phyloP scores from a whole-genome alignment of 2,797 vertebrate species.

The Anguilla marmorata region DNA sequence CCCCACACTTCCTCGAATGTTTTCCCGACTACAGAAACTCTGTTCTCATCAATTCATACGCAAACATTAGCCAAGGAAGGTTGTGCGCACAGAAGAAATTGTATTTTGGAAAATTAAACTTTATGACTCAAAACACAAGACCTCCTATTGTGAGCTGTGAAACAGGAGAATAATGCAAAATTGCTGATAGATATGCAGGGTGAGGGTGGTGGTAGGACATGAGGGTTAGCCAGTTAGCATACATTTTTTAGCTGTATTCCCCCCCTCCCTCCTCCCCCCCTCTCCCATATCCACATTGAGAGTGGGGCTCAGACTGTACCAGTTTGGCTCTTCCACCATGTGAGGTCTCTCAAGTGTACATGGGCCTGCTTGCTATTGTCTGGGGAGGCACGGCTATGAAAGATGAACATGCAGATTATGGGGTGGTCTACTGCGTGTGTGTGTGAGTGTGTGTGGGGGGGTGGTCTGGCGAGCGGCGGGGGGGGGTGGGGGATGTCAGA shows the following conservation, averaged over 20 bases:
- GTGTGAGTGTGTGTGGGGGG: too few species aligned
- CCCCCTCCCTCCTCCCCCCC: too few species aligned
- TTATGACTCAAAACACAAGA: background rate
- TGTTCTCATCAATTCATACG: background rate
- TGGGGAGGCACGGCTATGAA: constrained; percentile 61
- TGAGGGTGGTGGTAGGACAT: background rate
- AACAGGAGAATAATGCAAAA: constrained; percentile 1
- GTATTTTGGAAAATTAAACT: background rate
- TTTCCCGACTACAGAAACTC: background rate
- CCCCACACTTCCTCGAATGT: background rate
- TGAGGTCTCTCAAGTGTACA: constrained; percentile 60
- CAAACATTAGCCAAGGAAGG: background rate
- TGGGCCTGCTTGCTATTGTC: constrained; percentile 42
- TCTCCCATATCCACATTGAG: background rate
- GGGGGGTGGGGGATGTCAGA: constrained; percentile 36
- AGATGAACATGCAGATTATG: constrained; percentile 56
- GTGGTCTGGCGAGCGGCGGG: too few species aligned
- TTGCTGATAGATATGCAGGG: background rate
- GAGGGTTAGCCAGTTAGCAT: background rate
- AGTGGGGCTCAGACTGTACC: background rate
- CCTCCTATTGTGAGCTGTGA: background rate
- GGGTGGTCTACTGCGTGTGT: constrained; percentile 6
- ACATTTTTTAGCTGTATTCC: background rate
- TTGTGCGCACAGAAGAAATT: background rate
- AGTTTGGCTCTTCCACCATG: constrained; percentile 60